Conservation (phyloP, 1,140 invertebrate species). For the Drosophila sechellia region DNA sequence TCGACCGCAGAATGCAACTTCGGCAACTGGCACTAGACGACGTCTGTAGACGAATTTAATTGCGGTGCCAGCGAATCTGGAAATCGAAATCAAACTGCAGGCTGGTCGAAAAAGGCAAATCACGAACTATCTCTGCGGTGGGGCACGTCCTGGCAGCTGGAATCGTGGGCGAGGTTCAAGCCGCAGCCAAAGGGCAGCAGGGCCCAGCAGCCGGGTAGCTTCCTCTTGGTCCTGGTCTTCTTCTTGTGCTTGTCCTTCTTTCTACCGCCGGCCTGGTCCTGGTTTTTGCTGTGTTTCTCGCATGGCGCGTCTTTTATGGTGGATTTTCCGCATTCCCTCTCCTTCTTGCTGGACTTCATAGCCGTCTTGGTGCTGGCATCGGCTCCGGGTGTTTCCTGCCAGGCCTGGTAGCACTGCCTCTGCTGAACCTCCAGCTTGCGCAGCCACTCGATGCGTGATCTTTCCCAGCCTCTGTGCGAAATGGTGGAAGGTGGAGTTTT, state of each 20-base stretch:
- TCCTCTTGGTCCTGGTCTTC: background rate
- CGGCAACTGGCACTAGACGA: slow-evolving; percentile 21
- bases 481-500: background rate
- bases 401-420: background rate
- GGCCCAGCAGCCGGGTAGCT: slow-evolving; percentile 20
- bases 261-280: no score
- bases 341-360: background rate
- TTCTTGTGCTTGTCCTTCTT: background rate
- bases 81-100: slow-evolving; percentile 48
- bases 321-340: background rate
- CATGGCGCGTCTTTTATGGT: background rate
- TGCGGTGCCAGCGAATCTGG: slow-evolving; percentile 22
- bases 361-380: background rate
- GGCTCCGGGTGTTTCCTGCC: background rate
- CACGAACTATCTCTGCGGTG: slow-evolving; percentile 14
- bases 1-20: slow-evolving; percentile 25
- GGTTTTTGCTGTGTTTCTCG: background rate
- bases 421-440: slow-evolving; percentile 38
- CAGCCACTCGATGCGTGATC: slow-evolving; percentile 61
- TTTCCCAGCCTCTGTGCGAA: slow-evolving; percentile 33
- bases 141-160: slow-evolving; percentile 12
- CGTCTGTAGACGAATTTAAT: slow-evolving; percentile 48
- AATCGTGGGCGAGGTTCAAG: slow-evolving; percentile 2
- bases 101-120: slow-evolving; percentile 21
- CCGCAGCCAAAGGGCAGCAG: slow-evolving; percentile 33